A percentile compares a stretch with the other conserved stretches of the same genome.
These are phyloP conservation scores for Carettochelys insculpta DNA, from an alignment of 2,113 vertebrate genomes.

Conservation along the genomic window DNA sequence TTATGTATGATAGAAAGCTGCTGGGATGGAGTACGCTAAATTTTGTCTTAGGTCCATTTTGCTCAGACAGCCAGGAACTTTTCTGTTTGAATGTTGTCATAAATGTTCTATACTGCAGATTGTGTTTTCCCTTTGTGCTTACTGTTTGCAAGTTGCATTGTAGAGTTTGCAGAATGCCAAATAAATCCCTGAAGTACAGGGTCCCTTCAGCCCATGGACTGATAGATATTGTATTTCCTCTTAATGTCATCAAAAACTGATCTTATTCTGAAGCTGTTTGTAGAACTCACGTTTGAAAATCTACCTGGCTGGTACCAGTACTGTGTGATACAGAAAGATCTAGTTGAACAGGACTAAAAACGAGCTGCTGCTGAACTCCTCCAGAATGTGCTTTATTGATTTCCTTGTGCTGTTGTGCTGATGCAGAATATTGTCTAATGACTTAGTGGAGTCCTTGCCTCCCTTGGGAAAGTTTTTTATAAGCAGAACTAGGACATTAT, in stretches of 20 bases:
- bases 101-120: background rate
- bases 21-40: slow-evolving; percentile 34
- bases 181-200: background rate
- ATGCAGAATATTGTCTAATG: slow-evolving; percentile 42
- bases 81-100: slow-evolving; percentile 1
- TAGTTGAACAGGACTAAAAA: slow-evolving; percentile 1
- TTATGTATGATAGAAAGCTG: background rate
- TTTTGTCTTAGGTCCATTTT: background rate
- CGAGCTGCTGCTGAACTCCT: slow-evolving; percentile 22
- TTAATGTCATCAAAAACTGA: background rate
- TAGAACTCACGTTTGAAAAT: slow-evolving; percentile 21
- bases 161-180: slow-evolving; percentile 4
- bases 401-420: slow-evolving; percentile 9
- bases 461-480: slow-evolving; percentile 70
- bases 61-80: slow-evolving; percentile 18
- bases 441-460: slow-evolving; percentile 55
- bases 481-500: slow-evolving; percentile 50
- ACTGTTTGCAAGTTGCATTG: background rate
- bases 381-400: background rate
- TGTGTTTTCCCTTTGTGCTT: background rate
- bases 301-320: background rate
- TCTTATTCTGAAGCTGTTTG: slow-evolving; percentile 36
- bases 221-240: background rate
- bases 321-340: background rate
- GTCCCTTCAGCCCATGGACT: slow-evolving; percentile 28